Conservation (phyloP, 2,797 vertebrate species). For the Otolemur crassicaudatus region DNA sequence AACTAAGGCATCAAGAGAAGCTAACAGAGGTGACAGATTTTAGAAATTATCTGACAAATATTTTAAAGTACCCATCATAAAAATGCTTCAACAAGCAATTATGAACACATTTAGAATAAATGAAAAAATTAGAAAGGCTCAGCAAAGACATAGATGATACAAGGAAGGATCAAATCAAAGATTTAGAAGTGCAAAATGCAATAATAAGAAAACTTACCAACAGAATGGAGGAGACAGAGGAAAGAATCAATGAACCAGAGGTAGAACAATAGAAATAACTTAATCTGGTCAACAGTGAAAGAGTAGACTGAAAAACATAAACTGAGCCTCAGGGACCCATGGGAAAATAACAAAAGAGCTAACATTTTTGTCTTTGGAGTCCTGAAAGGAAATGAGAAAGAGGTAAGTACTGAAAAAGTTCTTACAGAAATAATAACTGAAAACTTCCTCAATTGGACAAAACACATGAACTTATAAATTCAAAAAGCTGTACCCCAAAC, state of each 20-base stretch:
- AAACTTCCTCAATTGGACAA: neutral
- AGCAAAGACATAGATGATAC: constrained; percentile 7
- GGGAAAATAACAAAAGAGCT: neutral
- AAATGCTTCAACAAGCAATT: neutral
- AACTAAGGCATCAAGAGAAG: neutral
- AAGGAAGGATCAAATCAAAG: constrained; percentile 25
- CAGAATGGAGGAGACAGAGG: neutral
- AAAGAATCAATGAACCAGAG: neutral
- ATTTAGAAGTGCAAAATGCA: constrained; percentile 28
- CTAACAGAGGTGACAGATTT: neutral
- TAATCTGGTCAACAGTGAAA: neutral
- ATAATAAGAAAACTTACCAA: neutral
- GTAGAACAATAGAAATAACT: neutral
- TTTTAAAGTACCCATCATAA: neutral
- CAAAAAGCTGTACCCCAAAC: neutral
- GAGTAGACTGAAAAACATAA: neutral
- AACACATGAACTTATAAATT: neutral
- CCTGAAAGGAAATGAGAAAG: neutral
- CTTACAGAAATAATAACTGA: neutral
- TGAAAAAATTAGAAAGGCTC: neutral
- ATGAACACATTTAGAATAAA: neutral
- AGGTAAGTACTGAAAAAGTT: neutral
- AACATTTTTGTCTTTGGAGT: neutral
- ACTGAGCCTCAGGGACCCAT: neutral
- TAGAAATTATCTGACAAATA: constrained; percentile 15